Evolutionary conservation across 1,140 invertebrate genomes (phyloP), one percentile per base, ranked within the genome.

Genomic region (Bemisia tabaci): DNA sequence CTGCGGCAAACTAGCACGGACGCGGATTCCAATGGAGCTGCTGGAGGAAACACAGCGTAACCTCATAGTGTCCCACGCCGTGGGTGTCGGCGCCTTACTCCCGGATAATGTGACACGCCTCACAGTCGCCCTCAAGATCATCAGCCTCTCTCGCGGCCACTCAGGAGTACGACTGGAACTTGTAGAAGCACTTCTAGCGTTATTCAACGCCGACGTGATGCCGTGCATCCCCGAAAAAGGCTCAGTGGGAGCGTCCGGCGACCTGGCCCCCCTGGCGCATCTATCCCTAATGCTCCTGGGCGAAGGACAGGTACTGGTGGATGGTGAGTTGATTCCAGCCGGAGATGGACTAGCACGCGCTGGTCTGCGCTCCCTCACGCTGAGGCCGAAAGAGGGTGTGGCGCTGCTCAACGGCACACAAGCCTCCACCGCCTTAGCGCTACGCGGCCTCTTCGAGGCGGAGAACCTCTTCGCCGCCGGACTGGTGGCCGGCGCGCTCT

Each of bases 341-440:
- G 61, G 12, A 12, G 61, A 83, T 78, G 83, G 85, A 23, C 71
- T 88, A 22, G 79, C 85, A 72, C 76, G 76, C 26, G 79, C 88
- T 73, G 78, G 81, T 60, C 73, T 89, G 24, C 76, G 77, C 67
- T 84, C 85, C 12, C 80, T 89, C 58, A 76, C 75, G 25, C 75
- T 87, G n/a, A 78, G 80, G 65, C 80, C 85, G 17, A 89, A 89
- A 79, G 87, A 89, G 80, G 87, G 87, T 22, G 72, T 90, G 24
- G 85, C 87, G 17, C 73, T 90, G 64, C 87, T 90, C 69, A 90
- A 90, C 75, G 87, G 87, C 64, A 90, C 87, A 21, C 88, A 90
- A 74, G 77, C 90, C 60, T 89, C 89, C 60, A 84, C 86, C 26
- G 82, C 86, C 22, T 75, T 90, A 48, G 88, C n/a, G n/a, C n/a